phyloP scores from a whole-genome alignment of 2,113 vertebrate genomes.

The Salvelinus namaycush region DNA sequence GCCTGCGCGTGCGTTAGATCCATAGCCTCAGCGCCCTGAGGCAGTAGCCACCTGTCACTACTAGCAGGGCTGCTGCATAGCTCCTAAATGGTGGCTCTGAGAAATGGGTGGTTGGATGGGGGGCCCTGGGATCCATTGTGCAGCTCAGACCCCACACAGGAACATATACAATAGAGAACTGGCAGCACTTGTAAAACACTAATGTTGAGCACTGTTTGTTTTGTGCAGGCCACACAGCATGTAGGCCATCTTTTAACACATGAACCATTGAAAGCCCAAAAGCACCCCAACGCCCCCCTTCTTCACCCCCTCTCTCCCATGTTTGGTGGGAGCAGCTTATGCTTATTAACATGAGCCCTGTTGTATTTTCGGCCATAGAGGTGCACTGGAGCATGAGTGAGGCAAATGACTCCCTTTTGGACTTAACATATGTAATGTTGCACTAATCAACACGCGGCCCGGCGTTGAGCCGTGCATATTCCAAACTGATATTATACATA shows the following conservation, averaged over 20 bases:
- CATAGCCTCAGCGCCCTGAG: constrained; percentile 19
- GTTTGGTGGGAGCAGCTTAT: constrained; percentile 44
- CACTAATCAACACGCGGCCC: constrained; percentile 61
- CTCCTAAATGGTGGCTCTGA: constrained; percentile 4
- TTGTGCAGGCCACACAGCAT: constrained; percentile 35
- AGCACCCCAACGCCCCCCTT: background rate
- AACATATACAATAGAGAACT: constrained; percentile 6
- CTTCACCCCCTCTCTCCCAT: constrained; percentile 22
- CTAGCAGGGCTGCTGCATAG: constrained; percentile 14
- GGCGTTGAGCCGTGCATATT: constrained; percentile 56
- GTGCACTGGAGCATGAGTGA: constrained; percentile 47
- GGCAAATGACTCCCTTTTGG: constrained; percentile 62
- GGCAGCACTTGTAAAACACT: background rate
- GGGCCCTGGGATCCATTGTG: constrained; percentile 6
- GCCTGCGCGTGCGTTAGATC: background rate
- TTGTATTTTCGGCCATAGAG: constrained; percentile 38
- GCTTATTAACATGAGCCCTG: constrained; percentile 42
- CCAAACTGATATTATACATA: constrained; percentile 76
- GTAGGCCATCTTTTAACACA: constrained; percentile 21
- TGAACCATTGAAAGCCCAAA: constrained; percentile 13
- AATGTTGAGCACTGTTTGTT: constrained; percentile 2
- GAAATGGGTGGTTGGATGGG: background rate
- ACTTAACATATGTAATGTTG: constrained; percentile 67
- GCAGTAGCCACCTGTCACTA: constrained; percentile 48
- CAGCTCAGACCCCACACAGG: constrained; percentile 8